These are phyloP conservation scores for Mamestra brassicae DNA, from an alignment of 2,888 invertebrate species.

Conservation along the genomic window DNA sequence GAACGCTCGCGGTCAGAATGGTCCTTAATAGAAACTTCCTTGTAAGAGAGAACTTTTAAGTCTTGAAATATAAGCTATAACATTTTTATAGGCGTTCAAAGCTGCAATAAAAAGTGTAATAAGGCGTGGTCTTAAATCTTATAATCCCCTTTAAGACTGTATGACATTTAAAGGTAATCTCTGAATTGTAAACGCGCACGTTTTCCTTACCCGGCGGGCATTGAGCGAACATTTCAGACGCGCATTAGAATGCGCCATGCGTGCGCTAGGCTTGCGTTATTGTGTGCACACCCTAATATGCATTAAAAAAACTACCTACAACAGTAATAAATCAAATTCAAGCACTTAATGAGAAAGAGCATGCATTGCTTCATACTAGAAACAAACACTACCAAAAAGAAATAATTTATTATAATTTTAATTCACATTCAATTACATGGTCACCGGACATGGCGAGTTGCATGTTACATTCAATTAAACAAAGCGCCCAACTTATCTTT, in stretches of 20 bases:
- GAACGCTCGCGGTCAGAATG: no score
- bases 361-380: constrained; percentile 26
- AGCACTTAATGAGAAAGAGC: constrained; percentile 17
- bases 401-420: constrained; percentile 35
- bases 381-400: constrained; percentile 32
- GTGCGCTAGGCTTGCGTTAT: constrained; percentile 23
- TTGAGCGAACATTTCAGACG: constrained; percentile 22
- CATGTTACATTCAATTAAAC: constrained; percentile 29
- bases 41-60: not conserved
- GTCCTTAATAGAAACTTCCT: no score
- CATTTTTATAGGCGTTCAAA: not conserved
- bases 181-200: constrained; percentile 15
- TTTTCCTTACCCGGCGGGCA: constrained; percentile 13
- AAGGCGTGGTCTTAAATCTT: constrained; percentile 11
- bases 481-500: constrained; percentile 7
- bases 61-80: not conserved
- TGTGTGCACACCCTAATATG: constrained; percentile 30
- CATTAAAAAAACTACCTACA: constrained; percentile 1
- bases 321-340: constrained; percentile 33
- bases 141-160: not conserved
- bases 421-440: constrained; percentile 57
- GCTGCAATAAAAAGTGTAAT: not conserved
- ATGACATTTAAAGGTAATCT: constrained; percentile 21
- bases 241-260: constrained; percentile 45
- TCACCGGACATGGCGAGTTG: constrained; percentile 38